These are phyloP conservation scores for Drosophila cardini DNA, from an alignment of 1,140 invertebrate genomes.

Conservation along the genomic window DNA sequence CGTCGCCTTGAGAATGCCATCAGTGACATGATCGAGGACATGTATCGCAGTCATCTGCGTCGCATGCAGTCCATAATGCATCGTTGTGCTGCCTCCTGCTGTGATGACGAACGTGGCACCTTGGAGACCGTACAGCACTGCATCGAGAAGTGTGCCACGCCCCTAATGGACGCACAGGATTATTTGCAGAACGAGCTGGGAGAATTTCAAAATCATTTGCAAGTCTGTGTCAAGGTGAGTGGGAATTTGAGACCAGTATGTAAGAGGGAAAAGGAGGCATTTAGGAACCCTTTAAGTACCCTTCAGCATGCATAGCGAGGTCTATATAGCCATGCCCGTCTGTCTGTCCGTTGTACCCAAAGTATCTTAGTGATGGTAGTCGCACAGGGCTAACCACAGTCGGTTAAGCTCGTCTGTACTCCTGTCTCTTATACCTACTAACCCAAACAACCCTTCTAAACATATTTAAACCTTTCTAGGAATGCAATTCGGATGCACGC, in stretches of 20 bases:
- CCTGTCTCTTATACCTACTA: no score
- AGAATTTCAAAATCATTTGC: slow-evolving; percentile 91
- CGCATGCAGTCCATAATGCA: slow-evolving; percentile 94
- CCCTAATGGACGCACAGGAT: slow-evolving; percentile 91
- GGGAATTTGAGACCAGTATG: no score
- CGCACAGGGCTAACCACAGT: no score
- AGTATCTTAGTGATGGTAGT: no score
- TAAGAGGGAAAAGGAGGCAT: no score
- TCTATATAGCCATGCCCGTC: no score
- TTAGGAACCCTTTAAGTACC: no score
- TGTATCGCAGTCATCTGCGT: slow-evolving; percentile 91
- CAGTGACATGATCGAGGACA: slow-evolving; percentile 90
- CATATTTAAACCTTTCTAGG: slow-evolving; percentile 24
- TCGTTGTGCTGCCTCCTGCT: slow-evolving; percentile 93
- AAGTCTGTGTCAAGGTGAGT: slow-evolving; percentile 91
- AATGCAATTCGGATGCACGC: slow-evolving; percentile 92
- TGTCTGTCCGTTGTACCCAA: no score
- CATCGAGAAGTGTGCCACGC: slow-evolving; percentile 91
- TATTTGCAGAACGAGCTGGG: slow-evolving; percentile 89
- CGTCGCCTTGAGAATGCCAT: slow-evolving; percentile 92
- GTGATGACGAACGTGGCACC: slow-evolving; percentile 89
- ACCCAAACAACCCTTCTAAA: no score
- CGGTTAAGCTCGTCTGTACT: no score
- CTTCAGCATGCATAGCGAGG: no score
- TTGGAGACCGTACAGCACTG: slow-evolving; percentile 92